These are phyloP conservation scores for Takifugu bimaculatus DNA, from an alignment of 2,113 vertebrate genomes.

Conservation along the genomic window DNA sequence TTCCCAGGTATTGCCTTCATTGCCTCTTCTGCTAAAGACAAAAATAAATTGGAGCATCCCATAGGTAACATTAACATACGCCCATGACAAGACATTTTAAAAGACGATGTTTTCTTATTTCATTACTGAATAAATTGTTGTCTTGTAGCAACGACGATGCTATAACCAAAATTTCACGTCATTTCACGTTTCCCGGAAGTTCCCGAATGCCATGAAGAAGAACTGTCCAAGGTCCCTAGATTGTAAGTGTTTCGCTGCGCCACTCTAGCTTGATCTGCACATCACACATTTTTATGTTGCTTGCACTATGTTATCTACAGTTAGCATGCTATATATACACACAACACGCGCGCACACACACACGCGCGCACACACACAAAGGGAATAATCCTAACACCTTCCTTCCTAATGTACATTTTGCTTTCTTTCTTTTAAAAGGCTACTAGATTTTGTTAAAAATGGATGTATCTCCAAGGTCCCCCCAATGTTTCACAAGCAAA, in stretches of 20 bases:
- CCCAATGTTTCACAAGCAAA: slow-evolving; percentile 10
- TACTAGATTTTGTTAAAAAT: slow-evolving; percentile 34
- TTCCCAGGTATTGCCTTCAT: slow-evolving; percentile 29
- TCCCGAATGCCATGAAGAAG: slow-evolving; percentile 19
- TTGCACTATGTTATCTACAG: not conserved
- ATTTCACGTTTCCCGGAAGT: slow-evolving; percentile 51
- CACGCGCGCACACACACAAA: no score
- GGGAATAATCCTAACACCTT: no score
- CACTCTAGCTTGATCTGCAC: not conserved
- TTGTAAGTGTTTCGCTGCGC: slow-evolving; percentile 27
- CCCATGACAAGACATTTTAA: no score
- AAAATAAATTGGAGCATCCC: no score
- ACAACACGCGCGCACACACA: no score
- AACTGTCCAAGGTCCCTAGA: slow-evolving; percentile 68
- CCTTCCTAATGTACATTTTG: no score
- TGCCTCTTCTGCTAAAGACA: not conserved
- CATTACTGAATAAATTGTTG: not conserved
- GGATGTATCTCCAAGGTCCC: slow-evolving; percentile 20
- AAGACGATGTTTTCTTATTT: no score
- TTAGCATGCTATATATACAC: no score
- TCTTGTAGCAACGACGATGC: not conserved
- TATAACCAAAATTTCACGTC: slow-evolving; percentile 26
- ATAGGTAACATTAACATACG: no score
- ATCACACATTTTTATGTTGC: not conserved
- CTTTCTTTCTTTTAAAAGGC: not conserved